Conservation (phyloP, 2,888 invertebrate species). For the Xylocampa areola region DNA sequence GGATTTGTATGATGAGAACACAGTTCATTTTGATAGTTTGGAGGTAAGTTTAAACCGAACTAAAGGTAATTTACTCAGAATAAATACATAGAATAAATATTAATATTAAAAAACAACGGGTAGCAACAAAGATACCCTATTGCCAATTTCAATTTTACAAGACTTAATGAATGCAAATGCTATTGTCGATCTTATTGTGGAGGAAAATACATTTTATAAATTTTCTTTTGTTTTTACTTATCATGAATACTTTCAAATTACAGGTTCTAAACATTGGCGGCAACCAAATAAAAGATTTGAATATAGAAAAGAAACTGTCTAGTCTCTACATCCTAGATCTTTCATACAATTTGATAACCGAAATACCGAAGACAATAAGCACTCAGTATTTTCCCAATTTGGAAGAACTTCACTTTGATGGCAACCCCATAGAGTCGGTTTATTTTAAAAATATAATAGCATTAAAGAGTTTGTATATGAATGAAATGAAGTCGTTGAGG, state of each 20-base stretch:
- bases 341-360: conserved; percentile 84
- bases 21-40: conserved; percentile 75
- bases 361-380: conserved; percentile 83
- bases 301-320: conserved; percentile 79
- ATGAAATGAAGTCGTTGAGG: conserved; percentile 73
- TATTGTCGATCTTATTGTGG: too few relatives aligned
- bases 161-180: too few relatives aligned
- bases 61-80: too few relatives aligned
- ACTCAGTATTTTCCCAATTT: conserved; percentile 83
- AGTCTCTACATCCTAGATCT: conserved; percentile 85
- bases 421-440: conserved; percentile 85
- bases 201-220: too few relatives aligned
- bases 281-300: conserved; percentile 83
- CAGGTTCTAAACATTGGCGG: conserved; percentile 84
- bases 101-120: not conserved
- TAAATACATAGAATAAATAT: too few relatives aligned
- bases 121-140: too few relatives aligned
- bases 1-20: conserved; percentile 76
- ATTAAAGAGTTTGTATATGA: conserved; percentile 82
- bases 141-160: too few relatives aligned
- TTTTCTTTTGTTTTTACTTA: too few relatives aligned
- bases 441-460: conserved; percentile 84
- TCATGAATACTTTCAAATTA: conserved; percentile 58
- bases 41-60: conserved; percentile 80
- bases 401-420: conserved; percentile 85